Evolutionary conservation across 1,140 invertebrate genomes (phyloP).

Genomic region (silkworm (Bombyx mori)): DNA sequence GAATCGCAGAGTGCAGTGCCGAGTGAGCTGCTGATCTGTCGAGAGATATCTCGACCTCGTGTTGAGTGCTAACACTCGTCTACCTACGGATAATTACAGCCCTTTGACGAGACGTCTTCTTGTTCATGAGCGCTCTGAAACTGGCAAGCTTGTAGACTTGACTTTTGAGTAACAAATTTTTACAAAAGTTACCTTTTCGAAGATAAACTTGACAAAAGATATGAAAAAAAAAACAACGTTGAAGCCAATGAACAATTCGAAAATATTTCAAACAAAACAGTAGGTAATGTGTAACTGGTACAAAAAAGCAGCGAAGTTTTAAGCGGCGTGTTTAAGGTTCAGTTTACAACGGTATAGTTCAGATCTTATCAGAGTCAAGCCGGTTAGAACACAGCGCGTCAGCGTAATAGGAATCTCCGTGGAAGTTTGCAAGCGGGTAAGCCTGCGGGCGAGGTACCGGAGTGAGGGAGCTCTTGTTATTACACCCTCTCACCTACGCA

Average conservation of each 20-base stretch:
- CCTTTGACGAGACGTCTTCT: constrained; percentile 54
- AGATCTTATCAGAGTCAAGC: constrained; percentile 38
- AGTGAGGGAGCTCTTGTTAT: constrained; percentile 52
- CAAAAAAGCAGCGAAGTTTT: constrained; percentile 9
- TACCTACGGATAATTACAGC: constrained; percentile 59
- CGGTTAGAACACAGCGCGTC: constrained; percentile 40
- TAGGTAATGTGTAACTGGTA: neutral
- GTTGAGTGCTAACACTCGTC: constrained; percentile 56
- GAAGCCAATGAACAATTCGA: too few relatives aligned
- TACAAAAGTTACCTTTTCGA: too few relatives aligned
- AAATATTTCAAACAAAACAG: neutral
- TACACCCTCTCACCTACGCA: constrained; percentile 65
- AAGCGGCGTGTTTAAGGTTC: constrained; percentile 23
- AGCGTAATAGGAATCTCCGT: constrained; percentile 54
- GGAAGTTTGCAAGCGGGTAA: constrained; percentile 54
- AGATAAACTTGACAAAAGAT: constrained; percentile 1
- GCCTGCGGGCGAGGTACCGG: constrained; percentile 36
- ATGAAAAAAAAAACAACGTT: too few relatives aligned
- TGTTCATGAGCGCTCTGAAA: constrained; percentile 29
- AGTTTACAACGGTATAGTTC: constrained; percentile 26
- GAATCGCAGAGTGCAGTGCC: constrained; percentile 63
- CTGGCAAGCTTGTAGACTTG: constrained; percentile 27
- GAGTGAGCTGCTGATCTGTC: constrained; percentile 63
- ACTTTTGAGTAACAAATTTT: too few relatives aligned
- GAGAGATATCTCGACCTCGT: constrained; percentile 64